A percentile compares a stretch with the other conserved stretches of the same genome.
phyloP scores from a whole-genome alignment of 2,113 vertebrate species.

The Balaenoptera acutorostrata region DNA sequence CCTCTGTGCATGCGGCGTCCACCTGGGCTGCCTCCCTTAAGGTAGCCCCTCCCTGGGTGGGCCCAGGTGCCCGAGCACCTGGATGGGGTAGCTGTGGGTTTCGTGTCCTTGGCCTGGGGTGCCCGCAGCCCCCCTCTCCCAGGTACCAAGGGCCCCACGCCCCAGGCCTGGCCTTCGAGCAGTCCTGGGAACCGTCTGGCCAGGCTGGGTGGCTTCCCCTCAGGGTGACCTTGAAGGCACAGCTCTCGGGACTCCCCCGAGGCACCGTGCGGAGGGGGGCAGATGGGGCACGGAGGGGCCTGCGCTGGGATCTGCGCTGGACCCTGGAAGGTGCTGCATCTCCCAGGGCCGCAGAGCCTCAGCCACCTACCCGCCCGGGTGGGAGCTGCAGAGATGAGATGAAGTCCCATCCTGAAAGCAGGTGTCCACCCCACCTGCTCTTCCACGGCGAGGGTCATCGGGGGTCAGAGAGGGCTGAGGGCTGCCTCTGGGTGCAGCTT shows the following conservation, averaged over 20 bases:
- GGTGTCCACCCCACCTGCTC: too few species aligned
- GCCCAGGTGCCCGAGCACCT: not conserved
- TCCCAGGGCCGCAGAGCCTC: rapidly evolving
- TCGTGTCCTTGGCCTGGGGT: rapidly evolving
- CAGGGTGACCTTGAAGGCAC: too few species aligned
- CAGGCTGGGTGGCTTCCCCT: not conserved
- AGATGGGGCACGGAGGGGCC: not conserved
- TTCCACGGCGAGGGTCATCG: too few species aligned
- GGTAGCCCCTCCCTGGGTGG: not conserved
- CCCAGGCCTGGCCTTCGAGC: not conserved
- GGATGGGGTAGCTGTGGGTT: not conserved
- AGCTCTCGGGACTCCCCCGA: not conserved
- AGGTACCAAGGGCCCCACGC: too few species aligned
- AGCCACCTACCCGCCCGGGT: rapidly evolving
- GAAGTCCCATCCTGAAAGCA: not conserved
- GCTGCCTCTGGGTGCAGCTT: not conserved
- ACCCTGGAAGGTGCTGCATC: rapidly evolving
- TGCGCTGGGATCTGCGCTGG: not conserved
- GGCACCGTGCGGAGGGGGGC: rapidly evolving
- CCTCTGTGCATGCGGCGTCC: rapidly evolving
- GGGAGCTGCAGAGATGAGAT: not conserved
- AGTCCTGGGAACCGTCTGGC: not conserved
- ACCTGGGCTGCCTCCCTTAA: not conserved
- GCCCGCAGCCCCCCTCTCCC: not conserved
- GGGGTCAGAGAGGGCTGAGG: not conserved